Evolutionary conservation across 2,888 invertebrate genomes (phyloP), one percentile per base, ranked within the genome.

Genomic region (Latheticus oryzae): DNA sequence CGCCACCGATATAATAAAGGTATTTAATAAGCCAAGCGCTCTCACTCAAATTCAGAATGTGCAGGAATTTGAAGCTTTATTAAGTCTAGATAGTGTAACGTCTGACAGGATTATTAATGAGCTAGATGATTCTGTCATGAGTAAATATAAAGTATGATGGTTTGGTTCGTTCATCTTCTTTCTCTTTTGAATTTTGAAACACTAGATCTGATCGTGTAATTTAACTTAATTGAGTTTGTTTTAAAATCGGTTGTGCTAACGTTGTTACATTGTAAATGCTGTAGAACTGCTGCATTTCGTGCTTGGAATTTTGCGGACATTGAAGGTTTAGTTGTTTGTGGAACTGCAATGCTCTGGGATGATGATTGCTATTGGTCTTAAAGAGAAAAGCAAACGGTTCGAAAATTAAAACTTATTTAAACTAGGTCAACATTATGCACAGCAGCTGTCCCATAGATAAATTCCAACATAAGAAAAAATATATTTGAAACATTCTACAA

Each of bases 1-100:
- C 1, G 90, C 90, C 28, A 90, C 90, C 1, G 90, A 91, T 73
- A 90, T 91, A 69, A 84, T 90, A 69, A 89, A 86, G 80, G 85
- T 86, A 77, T 38, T 50, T 47, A 24, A 47, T 47, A 47, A 47
- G 35, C 47, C 16, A 23, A 45, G 30, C 16, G 12, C 11, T 26
- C 26, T 26, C 26, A 32, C 21, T 17, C 48, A 21, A 32, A 33
- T 47, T 35, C 45, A 11, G 8, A 28, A 26, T 7, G 8, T n/a
- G 21, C 12, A n/a, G 5, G 11, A 15, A 26, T 28, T 17, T 11
- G 16, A 9, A 30, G 42, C 15, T 42, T 42, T 42, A 42, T 45
- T 45, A 45, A 30, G 33, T 35, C 33, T 35, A 47, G 33, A 47
- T 47, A 33, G 8, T 35, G 35, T 47, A 47, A 35, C 35, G 13